phyloP scores from a whole-genome alignment of 1,140 invertebrate genomes.

The Vanessa atalanta region DNA sequence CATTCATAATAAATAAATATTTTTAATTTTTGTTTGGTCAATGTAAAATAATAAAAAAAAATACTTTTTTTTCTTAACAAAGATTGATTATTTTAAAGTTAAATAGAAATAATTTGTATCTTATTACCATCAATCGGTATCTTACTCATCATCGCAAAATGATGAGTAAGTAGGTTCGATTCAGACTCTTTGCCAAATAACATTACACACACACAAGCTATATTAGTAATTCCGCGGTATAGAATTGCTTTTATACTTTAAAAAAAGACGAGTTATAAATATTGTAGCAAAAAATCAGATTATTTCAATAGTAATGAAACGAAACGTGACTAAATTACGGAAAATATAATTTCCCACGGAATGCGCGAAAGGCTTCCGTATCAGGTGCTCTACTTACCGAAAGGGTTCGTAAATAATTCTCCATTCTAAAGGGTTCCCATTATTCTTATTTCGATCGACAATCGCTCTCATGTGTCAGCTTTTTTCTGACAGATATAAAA shows the following conservation, averaged over 20 bases:
- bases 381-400: conserved; percentile 70
- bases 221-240: no score
- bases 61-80: background rate
- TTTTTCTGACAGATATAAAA: conserved; percentile 78
- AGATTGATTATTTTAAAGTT: no score
- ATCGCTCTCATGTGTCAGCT: conserved; percentile 72
- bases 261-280: no score
- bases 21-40: background rate
- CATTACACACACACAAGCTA: no score
- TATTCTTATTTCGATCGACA: conserved; percentile 77
- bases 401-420: conserved; percentile 73
- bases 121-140: no score
- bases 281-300: background rate
- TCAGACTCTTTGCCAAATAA: no score
- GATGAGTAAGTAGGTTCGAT: no score
- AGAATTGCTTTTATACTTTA: no score
- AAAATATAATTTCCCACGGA: conserved; percentile 62
- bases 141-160: no score
- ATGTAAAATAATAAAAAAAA: background rate
- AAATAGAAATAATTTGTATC: no score
- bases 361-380: conserved; percentile 73
- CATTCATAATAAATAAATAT: background rate
- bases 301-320: background rate
- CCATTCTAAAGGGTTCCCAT: conserved; percentile 67
- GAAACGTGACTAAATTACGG: conserved; percentile 16